A percentile compares a stretch with the other conserved stretches of the same genome.
Conservation (phyloP, 2,797 vertebrate genomes). For the Alectoris magna region DNA sequence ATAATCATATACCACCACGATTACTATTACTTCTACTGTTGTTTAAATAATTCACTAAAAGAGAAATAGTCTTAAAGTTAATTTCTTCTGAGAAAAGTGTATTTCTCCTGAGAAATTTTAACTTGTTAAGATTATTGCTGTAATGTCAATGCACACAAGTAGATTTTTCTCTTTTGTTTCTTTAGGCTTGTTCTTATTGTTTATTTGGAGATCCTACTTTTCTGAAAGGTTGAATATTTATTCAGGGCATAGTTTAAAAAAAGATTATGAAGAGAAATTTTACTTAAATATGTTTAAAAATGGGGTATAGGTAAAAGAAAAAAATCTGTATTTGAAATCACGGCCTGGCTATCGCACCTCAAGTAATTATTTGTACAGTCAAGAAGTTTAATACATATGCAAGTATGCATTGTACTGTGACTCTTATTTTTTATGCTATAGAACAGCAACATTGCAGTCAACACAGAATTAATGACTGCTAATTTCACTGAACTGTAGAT, state of each 20-base stretch:
- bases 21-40: not conserved
- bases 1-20: not conserved
- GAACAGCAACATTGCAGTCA: not conserved
- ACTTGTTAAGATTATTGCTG: not conserved
- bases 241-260: not conserved
- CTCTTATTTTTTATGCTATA: not conserved
- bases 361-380: not conserved
- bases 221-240: not conserved
- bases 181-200: not conserved
- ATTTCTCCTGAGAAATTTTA: not conserved
- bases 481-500: not conserved
- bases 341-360: not conserved
- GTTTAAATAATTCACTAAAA: not conserved
- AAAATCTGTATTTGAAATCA: not conserved
- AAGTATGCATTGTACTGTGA: not conserved
- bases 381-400: not conserved
- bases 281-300: not conserved
- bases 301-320: not conserved
- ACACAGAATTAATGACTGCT: not conserved
- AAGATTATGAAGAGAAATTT: not conserved
- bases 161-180: not conserved
- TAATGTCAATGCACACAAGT: not conserved
- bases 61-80: not conserved
- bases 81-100: not conserved
- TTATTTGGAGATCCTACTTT: not conserved